A percentile compares a stretch with the other conserved stretches of the same genome.
Conservation (phyloP, 2,888 invertebrate species). For the Stenolophus ochropezus region DNA sequence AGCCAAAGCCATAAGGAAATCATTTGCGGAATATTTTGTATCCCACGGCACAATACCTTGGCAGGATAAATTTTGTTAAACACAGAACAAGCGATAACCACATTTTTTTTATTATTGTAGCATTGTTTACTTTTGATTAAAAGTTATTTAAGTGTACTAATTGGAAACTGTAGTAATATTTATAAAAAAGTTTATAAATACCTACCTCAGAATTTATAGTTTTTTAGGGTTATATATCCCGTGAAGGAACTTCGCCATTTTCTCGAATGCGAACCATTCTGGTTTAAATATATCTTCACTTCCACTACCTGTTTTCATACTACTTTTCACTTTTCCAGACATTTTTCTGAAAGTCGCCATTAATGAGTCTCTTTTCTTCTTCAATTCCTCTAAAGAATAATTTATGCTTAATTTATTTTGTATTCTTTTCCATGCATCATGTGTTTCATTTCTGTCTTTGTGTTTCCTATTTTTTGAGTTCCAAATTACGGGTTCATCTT, state of each 20-base stretch:
- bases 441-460: slow-evolving; percentile 71
- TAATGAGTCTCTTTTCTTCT: slow-evolving; percentile 74
- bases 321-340: slow-evolving; percentile 68
- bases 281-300: slow-evolving; percentile 52
- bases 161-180: no score
- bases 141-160: neutral
- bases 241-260: neutral
- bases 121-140: neutral
- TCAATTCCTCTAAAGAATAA: slow-evolving; percentile 71
- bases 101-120: neutral
- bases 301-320: slow-evolving; percentile 24
- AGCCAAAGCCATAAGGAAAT: slow-evolving; percentile 53
- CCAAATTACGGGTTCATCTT: slow-evolving; percentile 72
- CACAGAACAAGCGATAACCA: neutral
- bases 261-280: slow-evolving; percentile 60
- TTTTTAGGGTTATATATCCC: no score
- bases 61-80: slow-evolving; percentile 50
- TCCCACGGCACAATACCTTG: slow-evolving; percentile 55
- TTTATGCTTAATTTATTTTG: slow-evolving; percentile 70
- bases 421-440: slow-evolving; percentile 73
- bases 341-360: slow-evolving; percentile 74
- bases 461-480: slow-evolving; percentile 72
- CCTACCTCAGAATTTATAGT: no score
- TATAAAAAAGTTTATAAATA: no score
- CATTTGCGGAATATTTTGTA: slow-evolving; percentile 58